Conservation (phyloP, 2,113 vertebrate species). For the Psittacula cyanocephala region DNA sequence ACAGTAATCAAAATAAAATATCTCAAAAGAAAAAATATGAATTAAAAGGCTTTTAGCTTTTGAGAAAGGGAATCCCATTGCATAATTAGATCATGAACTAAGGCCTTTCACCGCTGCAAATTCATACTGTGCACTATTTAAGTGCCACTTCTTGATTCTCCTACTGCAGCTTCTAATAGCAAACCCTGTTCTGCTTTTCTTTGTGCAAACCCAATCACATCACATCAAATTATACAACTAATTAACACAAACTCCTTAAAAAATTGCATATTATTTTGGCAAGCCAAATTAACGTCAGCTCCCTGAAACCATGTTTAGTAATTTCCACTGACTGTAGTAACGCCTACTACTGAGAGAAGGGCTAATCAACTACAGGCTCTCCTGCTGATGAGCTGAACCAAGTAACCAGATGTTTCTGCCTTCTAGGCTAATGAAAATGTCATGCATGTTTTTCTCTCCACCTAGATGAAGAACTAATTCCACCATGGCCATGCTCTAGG, state of each 20-base stretch:
- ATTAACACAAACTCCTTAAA: conserved; percentile 69
- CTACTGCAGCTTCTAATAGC: conserved; percentile 51
- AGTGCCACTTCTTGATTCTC: conserved; percentile 65
- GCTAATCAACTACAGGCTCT: conserved; percentile 52
- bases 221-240: conserved; percentile 70
- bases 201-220: conserved; percentile 60
- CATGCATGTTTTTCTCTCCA: conserved; percentile 45
- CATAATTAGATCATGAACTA: conserved; percentile 69
- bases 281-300: conserved; percentile 60
- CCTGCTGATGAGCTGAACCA: conserved; percentile 52
- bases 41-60: conserved; percentile 57
- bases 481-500: background rate
- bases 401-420: conserved; percentile 56
- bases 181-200: conserved; percentile 58
- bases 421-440: conserved; percentile 61
- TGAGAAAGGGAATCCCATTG: conserved; percentile 60
- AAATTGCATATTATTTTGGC: conserved; percentile 71
- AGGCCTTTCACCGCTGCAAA: conserved; percentile 38
- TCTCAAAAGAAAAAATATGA: conserved; percentile 29
- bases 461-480: conserved; percentile 47
- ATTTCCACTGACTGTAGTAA: conserved; percentile 51
- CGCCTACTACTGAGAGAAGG: conserved; percentile 55
- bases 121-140: conserved; percentile 59
- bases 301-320: conserved; percentile 51
- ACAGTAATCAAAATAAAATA: conserved; percentile 46